phyloP scores from a whole-genome alignment of 2,797 vertebrate genomes.

The Percopsis omiscomaycus region DNA sequence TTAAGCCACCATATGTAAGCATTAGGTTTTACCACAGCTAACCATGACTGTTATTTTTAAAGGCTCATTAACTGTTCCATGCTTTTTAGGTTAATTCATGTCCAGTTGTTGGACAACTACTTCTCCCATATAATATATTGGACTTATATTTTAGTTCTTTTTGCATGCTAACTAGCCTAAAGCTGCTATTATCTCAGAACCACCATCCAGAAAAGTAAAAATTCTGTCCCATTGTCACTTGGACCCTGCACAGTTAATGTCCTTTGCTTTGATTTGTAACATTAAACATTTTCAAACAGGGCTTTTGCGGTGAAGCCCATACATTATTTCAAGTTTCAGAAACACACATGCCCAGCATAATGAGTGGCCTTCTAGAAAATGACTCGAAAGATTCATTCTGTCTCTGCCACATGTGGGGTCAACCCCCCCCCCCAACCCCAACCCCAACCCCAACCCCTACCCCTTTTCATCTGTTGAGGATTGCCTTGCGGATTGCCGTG shows the following conservation, averaged over 20 bases:
- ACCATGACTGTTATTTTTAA: no score
- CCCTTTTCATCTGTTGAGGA: constrained; percentile 4
- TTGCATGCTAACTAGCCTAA: constrained; percentile 13
- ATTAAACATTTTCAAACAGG: constrained; percentile 25
- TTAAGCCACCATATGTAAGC: no score
- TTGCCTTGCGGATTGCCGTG: constrained; percentile 4
- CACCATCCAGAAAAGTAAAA: background rate
- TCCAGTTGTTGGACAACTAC: background rate
- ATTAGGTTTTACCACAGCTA: no score
- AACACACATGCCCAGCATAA: constrained; percentile 24
- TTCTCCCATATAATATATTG: background rate
- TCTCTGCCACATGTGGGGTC: constrained; percentile 38
- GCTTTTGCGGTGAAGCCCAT: constrained; percentile 26
- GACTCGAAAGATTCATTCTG: constrained; percentile 22
- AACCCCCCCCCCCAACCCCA: constrained; percentile 1
- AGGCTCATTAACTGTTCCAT: no score
- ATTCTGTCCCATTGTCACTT: background rate
- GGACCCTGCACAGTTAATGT: constrained; percentile 22
- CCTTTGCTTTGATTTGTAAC: constrained; percentile 23
- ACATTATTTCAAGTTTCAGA: constrained; percentile 33
- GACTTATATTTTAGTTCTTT: constrained; percentile 1
- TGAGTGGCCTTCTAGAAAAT: constrained; percentile 29
- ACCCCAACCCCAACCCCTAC: background rate
- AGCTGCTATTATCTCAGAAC: constrained; percentile 22
- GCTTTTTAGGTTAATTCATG: background rate